Evolutionary conservation across 2,113 vertebrate genomes (phyloP), one percentile per base, ranked within the genome.

Genomic region (Meles meles): DNA sequence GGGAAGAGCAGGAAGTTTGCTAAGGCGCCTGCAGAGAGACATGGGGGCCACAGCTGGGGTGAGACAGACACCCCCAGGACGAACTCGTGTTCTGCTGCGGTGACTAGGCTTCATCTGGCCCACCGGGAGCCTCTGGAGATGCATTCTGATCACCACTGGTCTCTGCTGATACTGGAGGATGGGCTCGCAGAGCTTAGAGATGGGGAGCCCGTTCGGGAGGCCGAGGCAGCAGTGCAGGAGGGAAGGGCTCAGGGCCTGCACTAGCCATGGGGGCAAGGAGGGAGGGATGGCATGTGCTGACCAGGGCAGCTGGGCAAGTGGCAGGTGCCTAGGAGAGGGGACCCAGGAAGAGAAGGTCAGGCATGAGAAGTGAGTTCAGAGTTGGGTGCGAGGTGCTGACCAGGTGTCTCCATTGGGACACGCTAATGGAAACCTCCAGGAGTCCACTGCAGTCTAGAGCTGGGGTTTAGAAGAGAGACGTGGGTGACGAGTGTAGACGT

Each of bases 221-320:
- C 42, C 2, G 14, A 13, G 0, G 25, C 13, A 47, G 21, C 7
- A 5, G 5, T 18, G n/a, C 47, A 21, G 61, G 49, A 57, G 23
- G 13, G 34, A 44, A 15, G 55, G 82, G 37, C 37, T 76, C 67
- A 29, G 86, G 76, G 42, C 52, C 3, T 34, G 55, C 20, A 20
- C 27, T 31, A 18, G 86, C 65, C 37, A 6, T 1, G 27, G 65
- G 85, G 52, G 42, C 0, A 12, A 57, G 47, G 17, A 18, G 65
- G 29, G 67, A 59, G 14, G 55, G 13, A 39, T 5, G 42, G 15
- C 37, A 8, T 0, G 1, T 9, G 17, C 21, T 25, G 3, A 10
- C 0, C 1, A 34, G 37, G 77, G 31, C 34, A n/a, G 44, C 10
- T 0, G 27, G 57, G n/a, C 31, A 49, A 47, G 27, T 0, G 13